These are phyloP conservation scores for Jaculus jaculus DNA, from an alignment of 2,113 vertebrate species.

Conservation along the genomic window DNA sequence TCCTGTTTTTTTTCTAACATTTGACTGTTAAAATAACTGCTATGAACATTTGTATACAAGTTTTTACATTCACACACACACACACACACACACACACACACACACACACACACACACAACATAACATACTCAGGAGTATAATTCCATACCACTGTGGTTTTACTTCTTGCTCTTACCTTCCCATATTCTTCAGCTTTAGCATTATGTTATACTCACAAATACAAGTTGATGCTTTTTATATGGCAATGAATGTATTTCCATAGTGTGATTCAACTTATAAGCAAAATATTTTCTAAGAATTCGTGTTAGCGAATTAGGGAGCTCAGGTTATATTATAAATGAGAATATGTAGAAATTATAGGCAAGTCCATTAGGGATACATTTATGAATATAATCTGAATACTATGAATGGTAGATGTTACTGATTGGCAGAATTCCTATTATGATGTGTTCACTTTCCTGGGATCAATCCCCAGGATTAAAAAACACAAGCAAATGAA, in stretches of 20 bases:
- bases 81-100: too few species aligned
- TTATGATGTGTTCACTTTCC: not conserved
- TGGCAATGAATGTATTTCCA: not conserved
- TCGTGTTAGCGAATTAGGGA: not conserved
- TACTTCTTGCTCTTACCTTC: not conserved
- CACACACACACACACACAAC: too few species aligned
- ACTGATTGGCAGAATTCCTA: not conserved
- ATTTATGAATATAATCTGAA: slow-evolving; percentile 22
- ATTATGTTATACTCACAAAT: too few species aligned
- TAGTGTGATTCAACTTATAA: not conserved
- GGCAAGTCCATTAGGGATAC: not conserved
- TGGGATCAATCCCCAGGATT: not conserved
- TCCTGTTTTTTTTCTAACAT: slow-evolving; percentile 16
- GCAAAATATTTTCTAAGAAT: slow-evolving; percentile 15
- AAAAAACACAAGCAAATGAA: not conserved
- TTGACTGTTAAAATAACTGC: not conserved
- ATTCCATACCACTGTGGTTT: not conserved
- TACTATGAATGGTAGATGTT: not conserved
- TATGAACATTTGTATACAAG: not conserved
- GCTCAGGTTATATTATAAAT: not conserved
- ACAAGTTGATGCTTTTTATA: slow-evolving; percentile 39
- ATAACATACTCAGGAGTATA: not conserved
- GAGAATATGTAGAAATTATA: slow-evolving; percentile 12
- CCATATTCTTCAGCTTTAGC: slow-evolving; percentile 25
- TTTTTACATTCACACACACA: too few species aligned